Conservation (phyloP, 2,797 vertebrate genomes). For the Neomorphus geoffroyi region DNA sequence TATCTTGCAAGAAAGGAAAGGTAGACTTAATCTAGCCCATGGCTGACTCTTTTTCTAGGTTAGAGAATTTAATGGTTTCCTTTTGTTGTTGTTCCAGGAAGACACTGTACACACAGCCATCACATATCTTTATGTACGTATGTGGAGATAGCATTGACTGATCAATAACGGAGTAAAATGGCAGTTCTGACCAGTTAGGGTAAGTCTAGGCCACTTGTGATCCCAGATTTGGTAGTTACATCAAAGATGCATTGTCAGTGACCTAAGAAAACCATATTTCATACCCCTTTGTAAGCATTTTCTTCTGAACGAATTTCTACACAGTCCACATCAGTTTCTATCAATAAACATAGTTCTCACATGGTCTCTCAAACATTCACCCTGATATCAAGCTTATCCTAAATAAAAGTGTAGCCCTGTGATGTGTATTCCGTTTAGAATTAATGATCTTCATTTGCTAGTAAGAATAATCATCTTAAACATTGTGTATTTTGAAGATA, state of each 20-base stretch:
- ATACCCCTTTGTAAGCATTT: background rate
- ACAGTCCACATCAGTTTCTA: background rate
- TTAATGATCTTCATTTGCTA: background rate
- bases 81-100: background rate
- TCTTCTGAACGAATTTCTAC: background rate
- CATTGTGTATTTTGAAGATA: background rate
- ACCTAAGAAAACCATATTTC: background rate
- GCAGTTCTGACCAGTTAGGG: background rate
- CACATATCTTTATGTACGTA: background rate
- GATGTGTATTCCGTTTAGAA: background rate
- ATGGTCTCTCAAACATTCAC: background rate
- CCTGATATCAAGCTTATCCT: background rate
- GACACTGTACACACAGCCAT: background rate
- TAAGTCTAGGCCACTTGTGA: background rate
- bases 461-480: background rate
- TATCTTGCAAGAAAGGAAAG: background rate
- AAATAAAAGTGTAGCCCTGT: background rate
- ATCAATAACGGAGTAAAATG: background rate
- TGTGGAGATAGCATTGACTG: background rate
- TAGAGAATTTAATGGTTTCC: background rate
- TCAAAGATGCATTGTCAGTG: background rate
- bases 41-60: background rate
- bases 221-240: background rate
- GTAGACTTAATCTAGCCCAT: background rate
- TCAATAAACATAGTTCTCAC: background rate